A percentile compares a stretch with the other conserved stretches of the same genome.
Conservation (phyloP, 2,888 invertebrate genomes). For the Platerodrilus igneus region DNA sequence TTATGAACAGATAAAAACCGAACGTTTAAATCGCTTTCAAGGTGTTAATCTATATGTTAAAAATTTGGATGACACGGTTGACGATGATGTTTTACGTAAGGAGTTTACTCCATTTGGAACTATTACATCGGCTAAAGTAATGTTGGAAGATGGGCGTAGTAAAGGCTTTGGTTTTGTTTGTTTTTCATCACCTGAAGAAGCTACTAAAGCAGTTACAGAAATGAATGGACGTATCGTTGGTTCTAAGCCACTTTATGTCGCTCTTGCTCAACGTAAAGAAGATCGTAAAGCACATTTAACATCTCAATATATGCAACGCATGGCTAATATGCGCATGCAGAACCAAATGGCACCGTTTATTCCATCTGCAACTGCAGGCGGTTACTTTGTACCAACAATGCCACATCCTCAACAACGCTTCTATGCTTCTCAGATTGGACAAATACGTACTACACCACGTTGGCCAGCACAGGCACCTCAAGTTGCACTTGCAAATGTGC, state of each 20-base stretch:
- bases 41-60: constrained; percentile 99
- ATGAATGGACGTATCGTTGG: constrained; percentile 98
- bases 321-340: constrained; percentile 92
- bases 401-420: constrained; percentile 87
- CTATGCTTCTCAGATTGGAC: constrained; percentile 83
- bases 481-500: constrained; percentile 59
- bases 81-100: constrained; percentile 92
- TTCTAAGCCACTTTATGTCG: constrained; percentile 97
- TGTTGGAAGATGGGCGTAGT: constrained; percentile 90
- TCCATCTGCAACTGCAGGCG: constrained; percentile 69
- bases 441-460: constrained; percentile 81
- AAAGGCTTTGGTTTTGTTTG: constrained; percentile 99
- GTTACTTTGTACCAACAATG: constrained; percentile 89
- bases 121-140: constrained; percentile 98
- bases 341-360: constrained; percentile 90
- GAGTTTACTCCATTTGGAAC: constrained; percentile 96
- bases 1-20: constrained; percentile 93
- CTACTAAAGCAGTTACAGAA: constrained; percentile 98
- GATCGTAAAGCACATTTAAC: constrained; percentile 97
- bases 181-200: constrained; percentile 96
- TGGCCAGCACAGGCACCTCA: constrained; percentile 82
- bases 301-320: constrained; percentile 96
- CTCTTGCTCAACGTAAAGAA: constrained; percentile 97
- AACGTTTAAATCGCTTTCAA: constrained; percentile 80
- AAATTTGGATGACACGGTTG: constrained; percentile 96